Conservation (phyloP, 2,113 vertebrate species). For the Cettia cetti region DNA sequence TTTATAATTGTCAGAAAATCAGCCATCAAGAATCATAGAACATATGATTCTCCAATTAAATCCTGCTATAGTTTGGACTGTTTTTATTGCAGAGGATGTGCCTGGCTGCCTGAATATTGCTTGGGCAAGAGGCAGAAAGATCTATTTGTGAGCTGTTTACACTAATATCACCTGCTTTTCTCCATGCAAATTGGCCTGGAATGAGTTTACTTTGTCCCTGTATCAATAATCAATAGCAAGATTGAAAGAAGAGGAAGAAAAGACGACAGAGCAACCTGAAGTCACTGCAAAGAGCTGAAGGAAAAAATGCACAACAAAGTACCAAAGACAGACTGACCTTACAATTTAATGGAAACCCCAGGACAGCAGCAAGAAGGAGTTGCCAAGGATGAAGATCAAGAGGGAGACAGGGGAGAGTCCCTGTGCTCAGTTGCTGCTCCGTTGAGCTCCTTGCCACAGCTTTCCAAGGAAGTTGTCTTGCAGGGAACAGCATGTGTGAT, state of each 20-base stretch:
- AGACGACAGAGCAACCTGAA: neutral
- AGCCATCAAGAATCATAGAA: neutral
- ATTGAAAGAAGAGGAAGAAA: neutral
- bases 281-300: neutral
- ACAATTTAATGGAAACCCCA: neutral
- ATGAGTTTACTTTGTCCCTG: neutral
- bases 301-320: neutral
- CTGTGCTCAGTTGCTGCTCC: neutral
- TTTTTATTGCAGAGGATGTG: neutral
- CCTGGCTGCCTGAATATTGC: neutral
- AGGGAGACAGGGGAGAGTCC: neutral
- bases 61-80: neutral
- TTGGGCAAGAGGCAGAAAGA: neutral
- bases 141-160: neutral
- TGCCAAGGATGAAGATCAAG: neutral
- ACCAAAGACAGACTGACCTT: neutral
- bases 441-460: neutral
- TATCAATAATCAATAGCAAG: neutral
- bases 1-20: conserved; percentile 1
- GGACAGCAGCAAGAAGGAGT: neutral
- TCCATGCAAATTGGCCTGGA: neutral
- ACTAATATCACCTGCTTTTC: neutral
- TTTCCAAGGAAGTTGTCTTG: neutral
- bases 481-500: neutral
- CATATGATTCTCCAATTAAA: conserved; percentile 14